A percentile compares a stretch with the other conserved stretches of the same genome.
Evolutionary conservation across 2,888 invertebrate genomes (phyloP).

Genomic region (Yponomeuta malinellus): DNA sequence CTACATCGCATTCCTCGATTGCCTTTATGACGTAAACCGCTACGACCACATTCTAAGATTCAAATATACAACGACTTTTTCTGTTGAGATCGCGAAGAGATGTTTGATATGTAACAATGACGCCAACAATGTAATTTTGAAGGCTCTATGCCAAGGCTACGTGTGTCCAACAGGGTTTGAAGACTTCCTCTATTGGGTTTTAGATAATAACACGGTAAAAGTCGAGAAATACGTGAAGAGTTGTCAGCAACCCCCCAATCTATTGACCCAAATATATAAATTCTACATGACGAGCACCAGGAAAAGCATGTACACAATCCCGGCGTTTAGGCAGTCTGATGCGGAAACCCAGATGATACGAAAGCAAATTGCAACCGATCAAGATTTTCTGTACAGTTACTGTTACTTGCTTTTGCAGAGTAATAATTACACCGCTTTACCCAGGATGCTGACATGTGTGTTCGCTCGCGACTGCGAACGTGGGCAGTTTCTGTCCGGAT

Average conservation of each 20-base stretch:
- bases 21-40: neutral
- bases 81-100: neutral
- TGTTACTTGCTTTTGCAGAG: neutral
- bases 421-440: neutral
- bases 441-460: neutral
- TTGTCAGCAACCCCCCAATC: neutral
- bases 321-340: neutral
- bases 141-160: neutral
- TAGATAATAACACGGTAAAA: neutral
- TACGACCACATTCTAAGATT: neutral
- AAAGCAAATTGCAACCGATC: neutral
- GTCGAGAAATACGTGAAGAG: neutral
- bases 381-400: neutral
- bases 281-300: slow-evolving; percentile 6
- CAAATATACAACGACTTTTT: neutral
- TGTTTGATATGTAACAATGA: neutral
- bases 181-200: slow-evolving; percentile 3
- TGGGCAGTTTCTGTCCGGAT: neutral
- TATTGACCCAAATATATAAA: slow-evolving; percentile 2
- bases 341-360: neutral
- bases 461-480: neutral
- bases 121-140: neutral
- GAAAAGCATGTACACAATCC: neutral
- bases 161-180: neutral
- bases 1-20: neutral